Evolutionary conservation across 2,797 vertebrate genomes (phyloP).

Genomic region (Rhinoraja longicauda): DNA sequence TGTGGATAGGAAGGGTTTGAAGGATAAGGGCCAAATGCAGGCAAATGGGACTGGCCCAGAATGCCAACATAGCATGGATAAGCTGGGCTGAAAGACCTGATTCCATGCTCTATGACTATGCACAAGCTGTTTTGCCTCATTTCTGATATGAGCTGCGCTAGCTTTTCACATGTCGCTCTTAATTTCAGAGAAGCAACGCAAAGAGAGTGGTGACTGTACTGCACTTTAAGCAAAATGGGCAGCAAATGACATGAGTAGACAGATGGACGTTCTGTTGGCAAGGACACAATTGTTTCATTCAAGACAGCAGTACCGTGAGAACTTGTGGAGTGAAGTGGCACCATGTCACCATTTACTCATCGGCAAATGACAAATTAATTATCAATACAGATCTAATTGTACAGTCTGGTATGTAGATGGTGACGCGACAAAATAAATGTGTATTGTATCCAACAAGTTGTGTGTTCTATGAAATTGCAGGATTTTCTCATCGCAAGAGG

Average conservation of each 20-base stretch:
- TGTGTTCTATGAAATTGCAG: neutral
- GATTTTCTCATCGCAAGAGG: neutral
- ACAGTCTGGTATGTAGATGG: neutral
- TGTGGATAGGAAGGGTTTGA: too few relatives aligned
- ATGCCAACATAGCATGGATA: too few relatives aligned
- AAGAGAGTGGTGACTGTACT: neutral
- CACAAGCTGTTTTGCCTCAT: neutral
- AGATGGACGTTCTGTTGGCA: neutral
- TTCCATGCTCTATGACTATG: neutral
- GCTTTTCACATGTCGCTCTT: neutral
- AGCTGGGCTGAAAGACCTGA: too few relatives aligned
- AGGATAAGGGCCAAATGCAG: too few relatives aligned
- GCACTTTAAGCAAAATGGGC: neutral
- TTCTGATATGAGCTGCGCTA: neutral
- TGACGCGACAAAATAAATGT: neutral
- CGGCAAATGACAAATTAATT: neutral
- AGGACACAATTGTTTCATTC: neutral
- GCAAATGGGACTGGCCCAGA: too few relatives aligned
- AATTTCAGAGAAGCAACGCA: neutral
- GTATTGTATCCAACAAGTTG: neutral
- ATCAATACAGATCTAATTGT: neutral
- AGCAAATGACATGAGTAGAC: neutral
- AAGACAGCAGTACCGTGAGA: neutral
- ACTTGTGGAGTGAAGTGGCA: neutral
- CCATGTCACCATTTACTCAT: neutral